Conservation (phyloP, 2,113 vertebrate species). For the Chloroceryle aenea region DNA sequence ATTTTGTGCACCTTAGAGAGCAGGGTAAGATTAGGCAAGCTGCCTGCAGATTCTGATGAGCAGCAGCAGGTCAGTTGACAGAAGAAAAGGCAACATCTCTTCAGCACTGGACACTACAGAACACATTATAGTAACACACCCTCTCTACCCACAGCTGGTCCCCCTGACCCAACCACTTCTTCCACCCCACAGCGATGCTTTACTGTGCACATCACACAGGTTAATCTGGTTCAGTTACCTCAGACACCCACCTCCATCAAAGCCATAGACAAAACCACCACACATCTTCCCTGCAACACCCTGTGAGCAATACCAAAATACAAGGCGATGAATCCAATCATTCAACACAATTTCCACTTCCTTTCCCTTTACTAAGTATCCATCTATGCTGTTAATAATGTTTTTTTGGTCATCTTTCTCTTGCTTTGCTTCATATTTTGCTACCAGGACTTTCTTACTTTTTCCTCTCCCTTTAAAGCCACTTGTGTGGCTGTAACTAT, state of each 20-base stretch:
- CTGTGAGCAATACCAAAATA: not conserved
- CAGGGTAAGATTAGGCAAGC: not conserved
- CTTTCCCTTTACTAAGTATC: not conserved
- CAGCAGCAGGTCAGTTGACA: not conserved
- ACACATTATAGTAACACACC: rapidly evolving
- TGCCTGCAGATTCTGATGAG: not conserved
- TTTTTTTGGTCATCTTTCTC: not conserved
- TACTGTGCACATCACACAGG: not conserved
- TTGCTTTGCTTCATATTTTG: not conserved
- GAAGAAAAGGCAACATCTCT: not conserved
- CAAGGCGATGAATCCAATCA: not conserved
- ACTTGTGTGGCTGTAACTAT: not conserved
- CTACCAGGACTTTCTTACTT: not conserved
- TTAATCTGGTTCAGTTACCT: not conserved
- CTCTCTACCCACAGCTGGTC: not conserved
- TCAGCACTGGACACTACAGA: not conserved
- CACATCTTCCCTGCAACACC: not conserved
- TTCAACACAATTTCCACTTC: not conserved
- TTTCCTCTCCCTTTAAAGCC: not conserved
- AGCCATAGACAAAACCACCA: not conserved
- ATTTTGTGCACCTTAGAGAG: not conserved
- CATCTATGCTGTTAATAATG: not conserved
- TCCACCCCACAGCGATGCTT: not conserved
- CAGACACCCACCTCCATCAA: not conserved
- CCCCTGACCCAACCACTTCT: not conserved